Evolutionary conservation across 1,140 invertebrate species (phyloP), one percentile per base, ranked within the genome.

Genomic region (Bemisia tabaci): DNA sequence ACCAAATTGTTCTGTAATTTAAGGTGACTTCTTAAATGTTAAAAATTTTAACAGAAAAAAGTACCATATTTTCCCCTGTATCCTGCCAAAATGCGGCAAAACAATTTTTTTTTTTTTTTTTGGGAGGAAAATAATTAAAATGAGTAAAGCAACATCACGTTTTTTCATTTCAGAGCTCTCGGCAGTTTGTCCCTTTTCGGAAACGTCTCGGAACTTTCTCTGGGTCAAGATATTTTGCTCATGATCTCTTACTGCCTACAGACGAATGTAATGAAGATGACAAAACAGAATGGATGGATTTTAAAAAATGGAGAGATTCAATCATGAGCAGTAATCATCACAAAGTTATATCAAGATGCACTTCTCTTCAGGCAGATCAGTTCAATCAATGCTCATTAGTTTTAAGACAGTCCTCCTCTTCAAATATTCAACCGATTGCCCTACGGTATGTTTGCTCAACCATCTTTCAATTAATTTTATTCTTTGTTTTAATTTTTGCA

Each of bases 221-320:
- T 25, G 80, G 81, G 0, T 84, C 82, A 0, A 77, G 81, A 23
- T 83, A 85, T 70, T 77, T 85, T 59, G 81, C 82, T 22, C 83
- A 85, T 67, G 84, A 85, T 70, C 77, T 85, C 25, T 81, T 82
- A 12, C 72, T 85, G 21, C 81, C 84, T 1, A 82, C 79, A 11
- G 84, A 86, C 65, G 84, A 85, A 69, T 85, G 82, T 69, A 79
- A 79, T 48, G 74, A 69, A 27, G 26, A 66, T 61, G 62, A 68
- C 60, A 24, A 69, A 63, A 26, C 65, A 77, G 70, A 74, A 69
- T 72, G 75, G 71, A 64, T 75, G 69, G 73, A 76, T 11, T 70
- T 69, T 17, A 75, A 76, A 59, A 77, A 77, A 17, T 73, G 76
- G 1, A 71, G 71, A 11, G 73, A 72, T 64, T 5, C 33, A 24